Conservation (phyloP, 2,888 invertebrate species). For the Dicyrtoma fusca region DNA sequence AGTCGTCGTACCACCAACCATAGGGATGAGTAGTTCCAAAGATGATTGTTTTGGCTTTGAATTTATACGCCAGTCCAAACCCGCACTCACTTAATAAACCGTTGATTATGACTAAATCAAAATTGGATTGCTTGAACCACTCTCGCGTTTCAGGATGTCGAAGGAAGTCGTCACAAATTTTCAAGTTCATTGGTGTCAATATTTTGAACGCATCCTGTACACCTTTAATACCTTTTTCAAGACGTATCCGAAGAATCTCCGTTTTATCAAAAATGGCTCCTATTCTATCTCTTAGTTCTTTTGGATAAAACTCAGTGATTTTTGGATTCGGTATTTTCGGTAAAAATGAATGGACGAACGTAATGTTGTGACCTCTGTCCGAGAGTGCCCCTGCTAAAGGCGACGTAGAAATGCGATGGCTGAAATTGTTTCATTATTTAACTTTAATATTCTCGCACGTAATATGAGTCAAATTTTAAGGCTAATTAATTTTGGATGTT, state of each 20-base stretch:
- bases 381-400: conserved; percentile 39
- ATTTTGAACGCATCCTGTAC: too few relatives aligned
- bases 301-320: conserved; percentile 38
- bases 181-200: conserved; percentile 25
- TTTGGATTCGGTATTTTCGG: conserved; percentile 45
- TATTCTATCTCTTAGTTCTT: not conserved
- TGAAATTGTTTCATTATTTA: too few relatives aligned
- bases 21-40: conserved; percentile 45
- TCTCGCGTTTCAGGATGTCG: conserved; percentile 29
- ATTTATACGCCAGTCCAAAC: conserved; percentile 41
- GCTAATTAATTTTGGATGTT: too few relatives aligned
- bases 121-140: conserved; percentile 26
- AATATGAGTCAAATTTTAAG: not conserved
- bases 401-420: conserved; percentile 32
- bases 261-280: not conserved
- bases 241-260: conserved; percentile 21
- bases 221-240: too few relatives aligned
- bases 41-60: conserved; percentile 42
- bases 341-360: conserved; percentile 43
- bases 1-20: conserved; percentile 39
- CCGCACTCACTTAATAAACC: conserved; percentile 50
- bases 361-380: conserved; percentile 43
- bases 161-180: conserved; percentile 40
- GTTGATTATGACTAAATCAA: conserved; percentile 49
- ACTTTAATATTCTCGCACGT: too few relatives aligned